Evolutionary conservation across 2,113 vertebrate genomes (phyloP), one percentile per base, ranked within the genome.

Genomic region (Halichoeres trimaculatus): DNA sequence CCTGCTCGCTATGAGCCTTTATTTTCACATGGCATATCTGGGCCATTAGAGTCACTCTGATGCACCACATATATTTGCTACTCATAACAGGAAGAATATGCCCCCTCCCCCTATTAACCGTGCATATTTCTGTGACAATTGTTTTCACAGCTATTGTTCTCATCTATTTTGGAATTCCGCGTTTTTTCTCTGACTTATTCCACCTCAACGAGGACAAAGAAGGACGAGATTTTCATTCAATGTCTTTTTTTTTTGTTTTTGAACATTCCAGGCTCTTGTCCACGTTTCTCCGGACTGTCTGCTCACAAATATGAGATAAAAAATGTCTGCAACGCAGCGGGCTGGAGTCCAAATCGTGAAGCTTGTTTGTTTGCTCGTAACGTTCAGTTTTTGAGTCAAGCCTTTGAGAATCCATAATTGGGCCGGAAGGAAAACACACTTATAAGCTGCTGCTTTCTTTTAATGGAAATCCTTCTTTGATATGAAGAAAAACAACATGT

Each of bases 41-140:
- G 54, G 70, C 81, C 81, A 89, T 91, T 88, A 88, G 74, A 80
- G 80, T 71, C 85, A 86, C 78, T 67, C 74, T 68, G 76, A 78
- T 87, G 81, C 81, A 81, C 85, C 74, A 52, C 89, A 77, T 86
- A 79, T 89, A 88, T 90, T 88, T 74, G 83, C 76, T 85, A 81
- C 80, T 91, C 85, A 89, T 77, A 91, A 90, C 91, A 92, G 80
- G 87, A 87, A 74, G 84, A 87, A 84, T 71, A 70, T 80, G 80
- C 75, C 69, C 75, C 69, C 63, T 73, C 69, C 75, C 69, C 63
- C 47, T 55, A 68, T 76, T 66, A 74, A 64, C 74, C 24, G 17
- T 1, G 24, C 84, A 88, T 86, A 91, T 84, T 88, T 89, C 70
- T 80, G 53, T 76, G 83, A 84, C 80, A 79, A 83, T 70, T 91